These are phyloP conservation scores for Atrichornis clamosus DNA, from an alignment of 2,113 vertebrate genomes.

Conservation along the genomic window DNA sequence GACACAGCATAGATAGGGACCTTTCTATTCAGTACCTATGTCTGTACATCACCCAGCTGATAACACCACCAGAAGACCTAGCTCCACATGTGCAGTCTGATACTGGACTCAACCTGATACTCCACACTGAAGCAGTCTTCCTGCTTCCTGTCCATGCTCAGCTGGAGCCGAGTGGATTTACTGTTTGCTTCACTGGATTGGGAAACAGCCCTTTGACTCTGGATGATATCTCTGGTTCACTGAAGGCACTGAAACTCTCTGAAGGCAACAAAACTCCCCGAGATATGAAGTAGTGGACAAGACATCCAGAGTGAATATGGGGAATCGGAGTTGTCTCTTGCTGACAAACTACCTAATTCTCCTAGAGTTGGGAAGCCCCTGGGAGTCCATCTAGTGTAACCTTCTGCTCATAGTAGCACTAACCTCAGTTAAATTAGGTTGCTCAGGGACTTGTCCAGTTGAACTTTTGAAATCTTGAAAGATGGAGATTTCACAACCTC, in stretches of 20 bases:
- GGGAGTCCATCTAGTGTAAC: neutral
- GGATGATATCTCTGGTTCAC: neutral
- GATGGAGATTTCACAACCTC: neutral
- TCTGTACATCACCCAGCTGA: neutral
- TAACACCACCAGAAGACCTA: neutral
- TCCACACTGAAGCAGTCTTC: neutral
- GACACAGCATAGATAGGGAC: neutral
- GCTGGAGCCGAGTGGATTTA: neutral
- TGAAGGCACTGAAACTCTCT: neutral
- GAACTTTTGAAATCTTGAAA: neutral
- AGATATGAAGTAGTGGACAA: neutral
- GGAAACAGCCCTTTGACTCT: neutral
- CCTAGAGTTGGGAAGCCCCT: neutral
- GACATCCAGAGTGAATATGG: neutral
- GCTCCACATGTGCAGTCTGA: neutral
- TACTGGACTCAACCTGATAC: neutral
- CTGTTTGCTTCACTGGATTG: neutral
- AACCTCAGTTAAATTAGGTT: neutral
- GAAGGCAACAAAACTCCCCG: neutral
- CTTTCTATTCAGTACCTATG: neutral
- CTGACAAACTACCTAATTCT: neutral
- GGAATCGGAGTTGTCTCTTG: neutral
- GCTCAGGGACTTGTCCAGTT: neutral
- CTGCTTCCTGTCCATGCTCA: neutral
- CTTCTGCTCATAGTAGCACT: neutral